A percentile compares a stretch with the other conserved stretches of the same genome.
These are phyloP conservation scores for Trissonchulus sp. DNA, from an alignment of 2,888 invertebrate species.

Conservation along the genomic window DNA sequence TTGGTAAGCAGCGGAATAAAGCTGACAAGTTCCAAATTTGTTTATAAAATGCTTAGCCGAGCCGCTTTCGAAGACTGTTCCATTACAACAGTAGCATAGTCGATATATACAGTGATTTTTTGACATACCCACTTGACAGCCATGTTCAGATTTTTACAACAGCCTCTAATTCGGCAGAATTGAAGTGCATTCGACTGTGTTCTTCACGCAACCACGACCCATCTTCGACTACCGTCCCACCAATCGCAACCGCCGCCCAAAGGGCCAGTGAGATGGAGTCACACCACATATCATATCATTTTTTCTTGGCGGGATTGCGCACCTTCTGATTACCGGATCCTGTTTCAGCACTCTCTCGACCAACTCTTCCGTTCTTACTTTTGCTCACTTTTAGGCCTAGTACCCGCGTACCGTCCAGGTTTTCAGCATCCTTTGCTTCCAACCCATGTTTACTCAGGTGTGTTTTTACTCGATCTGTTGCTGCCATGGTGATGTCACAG, in stretches of 20 bases:
- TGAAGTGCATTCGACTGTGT: not conserved
- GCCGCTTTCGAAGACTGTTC: not conserved
- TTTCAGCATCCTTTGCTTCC: too few relatives aligned
- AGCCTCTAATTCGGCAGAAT: not conserved
- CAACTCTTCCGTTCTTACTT: too few relatives aligned
- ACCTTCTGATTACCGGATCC: not conserved
- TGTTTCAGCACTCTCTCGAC: too few relatives aligned
- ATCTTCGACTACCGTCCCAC: conserved; percentile 4
- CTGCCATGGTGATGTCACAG: not conserved
- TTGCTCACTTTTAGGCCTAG: too few relatives aligned
- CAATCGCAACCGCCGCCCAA: not conserved
- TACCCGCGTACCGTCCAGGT: too few relatives aligned
- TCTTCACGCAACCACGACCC: not conserved
- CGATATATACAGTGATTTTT: not conserved
- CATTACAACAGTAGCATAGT: not conserved
- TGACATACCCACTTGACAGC: not conserved
- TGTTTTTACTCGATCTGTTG: not conserved
- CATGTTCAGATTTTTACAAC: not conserved
- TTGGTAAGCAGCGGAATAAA: not conserved
- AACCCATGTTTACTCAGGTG: not conserved
- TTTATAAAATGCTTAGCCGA: not conserved
- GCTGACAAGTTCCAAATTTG: not conserved
- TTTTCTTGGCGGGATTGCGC: not conserved
- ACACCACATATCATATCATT: not conserved
- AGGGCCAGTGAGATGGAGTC: not conserved